Percentiles rank a stretch among this genome's conserved stretches.
Conservation (phyloP, 2,888 invertebrate species). For the Drosophila phalerata region DNA sequence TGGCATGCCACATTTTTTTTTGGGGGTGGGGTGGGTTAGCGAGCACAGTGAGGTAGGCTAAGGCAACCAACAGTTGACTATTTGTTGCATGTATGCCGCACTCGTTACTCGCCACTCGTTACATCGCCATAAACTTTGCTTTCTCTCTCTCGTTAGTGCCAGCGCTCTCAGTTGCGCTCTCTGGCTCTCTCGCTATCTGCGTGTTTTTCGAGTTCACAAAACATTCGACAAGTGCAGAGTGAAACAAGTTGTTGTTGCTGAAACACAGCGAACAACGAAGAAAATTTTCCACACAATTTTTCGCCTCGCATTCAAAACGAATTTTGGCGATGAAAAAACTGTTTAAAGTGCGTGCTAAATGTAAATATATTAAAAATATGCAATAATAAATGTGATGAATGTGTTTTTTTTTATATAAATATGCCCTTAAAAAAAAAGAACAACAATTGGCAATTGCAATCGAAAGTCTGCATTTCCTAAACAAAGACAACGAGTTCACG, state of each 20-base stretch:
- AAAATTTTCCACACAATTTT: conserved; percentile 50
- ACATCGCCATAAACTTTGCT: neutral
- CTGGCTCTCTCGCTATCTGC: conserved; percentile 15
- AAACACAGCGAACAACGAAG: conserved; percentile 72
- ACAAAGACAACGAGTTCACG: conserved; percentile 72
- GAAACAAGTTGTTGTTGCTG: conserved; percentile 80
- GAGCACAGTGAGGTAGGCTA: conserved; percentile 77
- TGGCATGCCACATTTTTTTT: conserved; percentile 1
- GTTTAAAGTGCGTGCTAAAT: conserved; percentile 26
- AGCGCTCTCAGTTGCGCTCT: conserved; percentile 8
- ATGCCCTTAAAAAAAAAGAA: neutral
- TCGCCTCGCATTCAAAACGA: conserved; percentile 23
- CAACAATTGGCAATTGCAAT: conserved; percentile 33
- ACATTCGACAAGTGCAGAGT: conserved; percentile 82
- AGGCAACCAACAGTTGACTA: conserved; percentile 80
- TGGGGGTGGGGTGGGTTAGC: conserved; percentile 21
- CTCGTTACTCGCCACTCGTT: conserved; percentile 45
- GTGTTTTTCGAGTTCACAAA: conserved; percentile 71
- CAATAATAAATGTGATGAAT: neutral
- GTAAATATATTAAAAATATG: conserved; percentile 7
- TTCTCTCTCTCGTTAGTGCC: conserved; percentile 15
- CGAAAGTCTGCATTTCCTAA: conserved; percentile 76
- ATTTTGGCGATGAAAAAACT: conserved; percentile 14
- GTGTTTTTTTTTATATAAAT: neutral
- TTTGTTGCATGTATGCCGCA: conserved; percentile 73